phyloP scores from a whole-genome alignment of 2,113 vertebrate genomes.

The Ailurus styani region DNA sequence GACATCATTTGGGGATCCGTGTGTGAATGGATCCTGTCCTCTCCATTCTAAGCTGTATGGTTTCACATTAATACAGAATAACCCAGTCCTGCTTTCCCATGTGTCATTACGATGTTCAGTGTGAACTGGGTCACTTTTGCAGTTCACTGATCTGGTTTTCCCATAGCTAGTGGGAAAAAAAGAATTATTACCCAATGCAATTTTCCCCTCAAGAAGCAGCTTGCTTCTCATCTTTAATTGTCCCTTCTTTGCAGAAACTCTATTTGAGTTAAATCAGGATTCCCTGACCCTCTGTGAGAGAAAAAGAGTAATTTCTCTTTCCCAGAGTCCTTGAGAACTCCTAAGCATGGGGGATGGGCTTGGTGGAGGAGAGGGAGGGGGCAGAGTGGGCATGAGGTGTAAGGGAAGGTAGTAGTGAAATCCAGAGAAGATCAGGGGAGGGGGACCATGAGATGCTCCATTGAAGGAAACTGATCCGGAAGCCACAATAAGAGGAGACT shows the following conservation, averaged over 20 bases:
- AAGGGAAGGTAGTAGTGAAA: background rate
- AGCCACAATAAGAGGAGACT: background rate
- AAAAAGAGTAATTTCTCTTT: background rate
- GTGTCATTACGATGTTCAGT: background rate
- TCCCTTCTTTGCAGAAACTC: slow-evolving; percentile 7
- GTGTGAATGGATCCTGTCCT: background rate
- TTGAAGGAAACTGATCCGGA: background rate
- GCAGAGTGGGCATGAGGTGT: no score
- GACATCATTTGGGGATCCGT: background rate
- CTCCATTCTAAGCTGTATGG: background rate
- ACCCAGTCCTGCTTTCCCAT: background rate
- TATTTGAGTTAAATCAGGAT: background rate
- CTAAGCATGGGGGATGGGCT: background rate
- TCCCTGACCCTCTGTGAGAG: background rate
- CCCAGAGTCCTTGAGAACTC: background rate
- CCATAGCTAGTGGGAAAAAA: background rate
- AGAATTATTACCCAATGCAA: slow-evolving; percentile 19
- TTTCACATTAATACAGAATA: background rate
- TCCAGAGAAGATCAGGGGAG: background rate
- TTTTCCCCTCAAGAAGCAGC: slow-evolving; percentile 37
- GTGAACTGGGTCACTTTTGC: slow-evolving; percentile 28
- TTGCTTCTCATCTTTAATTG: slow-evolving; percentile 39
- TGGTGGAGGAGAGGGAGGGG: background rate
- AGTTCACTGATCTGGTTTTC: slow-evolving; percentile 29
- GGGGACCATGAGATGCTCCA: background rate